Evolutionary conservation across 2,113 vertebrate species (phyloP).

Genomic region (Hippolais icterina): DNA sequence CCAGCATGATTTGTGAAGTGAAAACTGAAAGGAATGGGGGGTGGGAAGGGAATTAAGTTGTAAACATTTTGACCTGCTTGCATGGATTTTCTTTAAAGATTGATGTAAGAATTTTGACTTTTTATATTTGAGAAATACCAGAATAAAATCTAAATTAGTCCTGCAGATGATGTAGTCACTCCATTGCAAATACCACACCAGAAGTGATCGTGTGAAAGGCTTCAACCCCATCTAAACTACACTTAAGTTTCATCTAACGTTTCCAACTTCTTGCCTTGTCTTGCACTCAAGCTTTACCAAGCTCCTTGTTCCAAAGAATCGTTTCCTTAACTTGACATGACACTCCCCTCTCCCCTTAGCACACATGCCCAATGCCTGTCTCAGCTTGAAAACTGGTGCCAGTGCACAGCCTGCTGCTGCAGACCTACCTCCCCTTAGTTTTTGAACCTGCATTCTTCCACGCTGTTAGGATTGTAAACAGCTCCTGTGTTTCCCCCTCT

Average conservation of each 20-base stretch:
- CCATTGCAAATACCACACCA: background rate
- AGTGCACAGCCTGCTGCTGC: background rate
- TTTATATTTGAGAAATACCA: constrained; percentile 76
- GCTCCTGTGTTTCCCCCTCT: background rate
- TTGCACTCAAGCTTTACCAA: background rate
- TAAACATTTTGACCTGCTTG: constrained; percentile 73
- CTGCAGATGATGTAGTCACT: constrained; percentile 5
- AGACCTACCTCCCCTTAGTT: background rate
- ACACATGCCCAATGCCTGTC: fast-evolving
- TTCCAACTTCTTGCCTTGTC: background rate
- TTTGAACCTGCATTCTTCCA: background rate
- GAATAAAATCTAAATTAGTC: constrained; percentile 75
- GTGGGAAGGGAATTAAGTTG: constrained; percentile 15
- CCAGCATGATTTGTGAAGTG: constrained; percentile 27
- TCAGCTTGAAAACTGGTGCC: background rate
- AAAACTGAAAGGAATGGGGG: constrained; percentile 3
- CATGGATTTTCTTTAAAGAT: constrained; percentile 74
- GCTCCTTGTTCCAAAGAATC: background rate
- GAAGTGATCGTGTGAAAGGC: background rate
- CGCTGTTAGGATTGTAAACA: fast-evolving
- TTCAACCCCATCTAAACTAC: background rate
- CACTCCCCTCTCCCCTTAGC: background rate
- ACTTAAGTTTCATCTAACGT: fast-evolving
- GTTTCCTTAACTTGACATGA: background rate
- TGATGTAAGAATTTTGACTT: constrained; percentile 82